Conservation (phyloP, 2,888 invertebrate genomes). For the Drosophila atripex region DNA sequence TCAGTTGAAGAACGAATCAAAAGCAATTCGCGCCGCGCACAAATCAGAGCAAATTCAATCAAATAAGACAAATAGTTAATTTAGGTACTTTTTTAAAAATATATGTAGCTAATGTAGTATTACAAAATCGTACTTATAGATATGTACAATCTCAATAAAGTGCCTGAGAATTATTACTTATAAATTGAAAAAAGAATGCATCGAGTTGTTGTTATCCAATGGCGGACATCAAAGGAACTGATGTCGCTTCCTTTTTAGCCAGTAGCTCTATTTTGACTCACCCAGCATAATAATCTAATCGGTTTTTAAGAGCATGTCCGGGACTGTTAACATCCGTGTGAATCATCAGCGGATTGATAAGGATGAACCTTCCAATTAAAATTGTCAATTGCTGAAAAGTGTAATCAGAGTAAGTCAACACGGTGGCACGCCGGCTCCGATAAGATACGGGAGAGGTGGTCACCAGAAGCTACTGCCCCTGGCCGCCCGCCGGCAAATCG, state of each 20-base stretch:
- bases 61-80: conserved; percentile 33
- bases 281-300: not conserved
- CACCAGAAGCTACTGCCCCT: conserved; percentile 1
- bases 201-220: not conserved
- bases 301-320: conserved; percentile 5
- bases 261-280: conserved; percentile 1
- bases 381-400: conserved; percentile 49
- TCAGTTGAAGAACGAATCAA: conserved; percentile 47
- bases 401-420: conserved; percentile 45
- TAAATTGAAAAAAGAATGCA: not conserved
- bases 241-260: not conserved
- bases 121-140: conserved; percentile 55
- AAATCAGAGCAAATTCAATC: conserved; percentile 34
- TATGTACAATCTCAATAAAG: conserved; percentile 72
- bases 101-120: conserved; percentile 37
- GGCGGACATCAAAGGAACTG: too few relatives aligned
- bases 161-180: conserved; percentile 62
- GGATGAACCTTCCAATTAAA: conserved; percentile 50
- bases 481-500: not conserved
- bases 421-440: conserved; percentile 42
- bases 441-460: conserved; percentile 36
- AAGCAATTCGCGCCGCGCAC: conserved; percentile 56
- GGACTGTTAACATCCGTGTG: conserved; percentile 17
- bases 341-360: conserved; percentile 38
- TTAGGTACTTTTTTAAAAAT: conserved; percentile 36